Evolutionary conservation across 2,113 vertebrate genomes (phyloP).

Genomic region (Erpornis zantholeuca): DNA sequence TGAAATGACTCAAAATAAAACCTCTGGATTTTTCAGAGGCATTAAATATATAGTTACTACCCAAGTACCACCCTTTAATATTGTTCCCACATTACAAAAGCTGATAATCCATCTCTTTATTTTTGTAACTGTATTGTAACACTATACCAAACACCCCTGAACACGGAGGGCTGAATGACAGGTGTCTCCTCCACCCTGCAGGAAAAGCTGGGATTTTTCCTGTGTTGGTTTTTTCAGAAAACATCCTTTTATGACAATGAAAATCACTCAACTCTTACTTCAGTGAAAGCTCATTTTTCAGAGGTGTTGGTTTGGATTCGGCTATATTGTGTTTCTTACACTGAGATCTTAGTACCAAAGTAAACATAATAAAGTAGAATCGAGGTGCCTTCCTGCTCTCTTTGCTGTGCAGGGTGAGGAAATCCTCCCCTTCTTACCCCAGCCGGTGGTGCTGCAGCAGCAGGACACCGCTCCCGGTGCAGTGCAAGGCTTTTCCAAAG

Average conservation of each 20-base stretch:
- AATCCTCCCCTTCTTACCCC: not conserved
- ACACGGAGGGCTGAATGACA: not conserved
- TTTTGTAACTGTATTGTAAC: not conserved
- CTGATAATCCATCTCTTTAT: not conserved
- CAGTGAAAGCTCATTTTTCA: not conserved
- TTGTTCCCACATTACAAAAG: not conserved
- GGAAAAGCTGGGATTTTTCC: not conserved
- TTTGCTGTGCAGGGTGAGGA: rapidly evolving
- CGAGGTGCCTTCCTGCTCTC: not conserved
- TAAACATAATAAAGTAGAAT: not conserved
- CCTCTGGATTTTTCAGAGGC: not conserved
- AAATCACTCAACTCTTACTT: not conserved
- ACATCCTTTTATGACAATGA: not conserved
- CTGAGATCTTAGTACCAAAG: not conserved
- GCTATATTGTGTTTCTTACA: not conserved
- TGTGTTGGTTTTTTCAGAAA: not conserved
- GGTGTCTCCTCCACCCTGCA: not conserved
- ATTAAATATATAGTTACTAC: not conserved
- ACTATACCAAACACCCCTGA: not conserved
- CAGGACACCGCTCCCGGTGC: not conserved
- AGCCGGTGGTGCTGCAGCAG: not conserved
- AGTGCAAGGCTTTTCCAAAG: not conserved
- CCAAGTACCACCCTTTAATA: not conserved
- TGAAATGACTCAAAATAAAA: not conserved
- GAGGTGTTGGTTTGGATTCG: not conserved